Conservation (phyloP, 2,113 vertebrate species). For the Carettochelys insculpta region DNA sequence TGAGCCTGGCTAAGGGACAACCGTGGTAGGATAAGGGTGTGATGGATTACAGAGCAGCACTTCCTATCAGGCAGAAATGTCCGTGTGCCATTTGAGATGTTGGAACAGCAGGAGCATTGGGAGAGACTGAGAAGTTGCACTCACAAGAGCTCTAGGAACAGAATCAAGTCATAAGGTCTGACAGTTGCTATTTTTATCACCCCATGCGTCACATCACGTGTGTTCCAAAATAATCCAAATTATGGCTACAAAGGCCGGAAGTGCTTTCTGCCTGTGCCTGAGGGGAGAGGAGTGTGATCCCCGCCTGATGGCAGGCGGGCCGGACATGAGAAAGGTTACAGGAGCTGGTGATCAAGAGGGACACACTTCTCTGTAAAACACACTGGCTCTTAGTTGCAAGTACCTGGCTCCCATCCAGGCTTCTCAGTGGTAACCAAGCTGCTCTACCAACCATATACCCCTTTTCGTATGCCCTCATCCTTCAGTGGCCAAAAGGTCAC, state of each 20-base stretch:
- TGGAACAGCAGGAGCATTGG: neutral
- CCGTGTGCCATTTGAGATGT: neutral
- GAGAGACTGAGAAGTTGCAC: slow-evolving; percentile 44
- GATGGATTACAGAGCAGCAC: neutral
- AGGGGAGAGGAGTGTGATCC: slow-evolving; percentile 37
- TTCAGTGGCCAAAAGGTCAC: slow-evolving; percentile 54
- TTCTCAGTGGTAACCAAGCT: slow-evolving; percentile 37
- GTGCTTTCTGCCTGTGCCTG: slow-evolving; percentile 41
- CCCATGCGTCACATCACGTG: neutral
- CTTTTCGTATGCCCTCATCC: slow-evolving; percentile 4
- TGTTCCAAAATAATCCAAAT: slow-evolving; percentile 60
- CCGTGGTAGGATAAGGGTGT: neutral
- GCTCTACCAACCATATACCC: slow-evolving; percentile 16
- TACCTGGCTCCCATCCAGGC: slow-evolving; percentile 33
- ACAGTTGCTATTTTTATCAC: slow-evolving; percentile 46
- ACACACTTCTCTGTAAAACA: slow-evolving; percentile 31
- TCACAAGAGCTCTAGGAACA: slow-evolving; percentile 13
- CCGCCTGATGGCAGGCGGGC: slow-evolving; percentile 6
- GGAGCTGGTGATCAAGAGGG: slow-evolving; percentile 29
- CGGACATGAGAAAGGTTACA: neutral
- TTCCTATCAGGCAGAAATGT: neutral
- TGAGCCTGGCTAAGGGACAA: rapidly evolving
- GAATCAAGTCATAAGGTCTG: slow-evolving; percentile 62
- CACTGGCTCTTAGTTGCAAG: slow-evolving; percentile 27
- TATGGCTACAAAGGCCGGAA: slow-evolving; percentile 40